phyloP scores from a whole-genome alignment of 30 jellyfish, hydroid and myxozoan genomes.

The Nemopilema nomurai region DNA sequence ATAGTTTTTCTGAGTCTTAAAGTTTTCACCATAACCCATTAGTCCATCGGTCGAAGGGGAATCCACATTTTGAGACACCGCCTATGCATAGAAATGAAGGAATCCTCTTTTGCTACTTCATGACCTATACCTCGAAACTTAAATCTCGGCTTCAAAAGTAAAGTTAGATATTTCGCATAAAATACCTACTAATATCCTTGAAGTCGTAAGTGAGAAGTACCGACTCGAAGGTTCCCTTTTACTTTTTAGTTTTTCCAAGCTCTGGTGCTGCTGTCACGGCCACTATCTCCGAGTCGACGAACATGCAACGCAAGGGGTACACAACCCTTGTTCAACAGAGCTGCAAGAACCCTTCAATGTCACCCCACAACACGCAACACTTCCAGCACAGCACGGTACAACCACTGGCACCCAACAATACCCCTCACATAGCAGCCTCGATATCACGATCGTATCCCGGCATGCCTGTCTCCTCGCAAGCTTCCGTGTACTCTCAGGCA shows the following conservation, averaged over 20 bases:
- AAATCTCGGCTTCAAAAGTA: too few species aligned
- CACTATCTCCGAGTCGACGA: conserved; percentile 1
- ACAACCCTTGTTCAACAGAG: conserved; percentile 11
- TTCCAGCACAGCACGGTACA: conserved; percentile 3
- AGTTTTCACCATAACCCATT: too few species aligned
- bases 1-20: too few species aligned
- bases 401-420: neutral
- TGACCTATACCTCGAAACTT: too few species aligned
- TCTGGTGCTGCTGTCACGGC: conserved; percentile 10
- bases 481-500: neutral
- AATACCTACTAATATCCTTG: too few species aligned
- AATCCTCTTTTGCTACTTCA: too few species aligned
- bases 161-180: too few species aligned
- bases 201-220: too few species aligned
- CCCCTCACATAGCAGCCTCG: neutral
- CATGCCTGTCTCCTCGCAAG: conserved; percentile 2
- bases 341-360: neutral
- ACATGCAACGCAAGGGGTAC: conserved; percentile 13
- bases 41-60: too few species aligned
- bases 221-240: too few species aligned
- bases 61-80: too few species aligned
- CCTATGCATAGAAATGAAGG: too few species aligned
- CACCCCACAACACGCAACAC: conserved; percentile 21
- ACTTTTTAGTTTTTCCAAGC: conserved; percentile 2
- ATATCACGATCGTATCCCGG: conserved; percentile 10